Evolutionary conservation across 1,140 invertebrate genomes (phyloP).

Genomic region (Frieseomelitta varia): DNA sequence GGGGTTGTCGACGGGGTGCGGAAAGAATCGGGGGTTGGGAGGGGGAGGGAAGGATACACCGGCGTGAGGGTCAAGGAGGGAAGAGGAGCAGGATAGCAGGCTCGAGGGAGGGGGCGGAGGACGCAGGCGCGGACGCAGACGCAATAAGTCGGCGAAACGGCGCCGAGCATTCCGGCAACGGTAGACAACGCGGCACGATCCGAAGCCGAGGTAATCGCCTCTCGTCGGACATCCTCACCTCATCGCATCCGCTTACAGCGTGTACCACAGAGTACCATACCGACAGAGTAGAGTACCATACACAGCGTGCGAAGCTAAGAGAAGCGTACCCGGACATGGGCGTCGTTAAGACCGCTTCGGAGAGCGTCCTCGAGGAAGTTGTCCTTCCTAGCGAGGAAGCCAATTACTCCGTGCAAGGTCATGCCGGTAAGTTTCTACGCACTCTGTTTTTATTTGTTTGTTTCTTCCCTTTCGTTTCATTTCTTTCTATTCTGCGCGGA

Average conservation of each 20-base stretch:
- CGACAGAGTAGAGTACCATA: no score
- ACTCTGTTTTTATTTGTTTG: neutral
- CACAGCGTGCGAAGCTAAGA: neutral
- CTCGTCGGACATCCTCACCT: constrained; percentile 30
- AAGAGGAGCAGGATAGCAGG: constrained; percentile 38
- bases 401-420: constrained; percentile 76
- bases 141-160: constrained; percentile 63
- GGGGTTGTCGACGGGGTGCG: constrained; percentile 9
- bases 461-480: neutral
- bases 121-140: constrained; percentile 78
- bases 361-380: constrained; percentile 75
- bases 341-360: constrained; percentile 76
- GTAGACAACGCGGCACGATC: constrained; percentile 74
- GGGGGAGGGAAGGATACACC: constrained; percentile 22
- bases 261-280: neutral
- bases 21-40: constrained; percentile 37
- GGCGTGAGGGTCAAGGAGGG: constrained; percentile 48
- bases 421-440: constrained; percentile 72
- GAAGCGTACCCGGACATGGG: constrained; percentile 73
- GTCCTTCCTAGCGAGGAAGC: constrained; percentile 79
- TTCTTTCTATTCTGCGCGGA: no score
- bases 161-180: constrained; percentile 63
- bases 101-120: constrained; percentile 44
- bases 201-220: constrained; percentile 54
- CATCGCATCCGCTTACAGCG: constrained; percentile 8